Evolutionary conservation across 2,113 vertebrate species (phyloP).

Genomic region (Pseudorhombus dupliciocellatus): DNA sequence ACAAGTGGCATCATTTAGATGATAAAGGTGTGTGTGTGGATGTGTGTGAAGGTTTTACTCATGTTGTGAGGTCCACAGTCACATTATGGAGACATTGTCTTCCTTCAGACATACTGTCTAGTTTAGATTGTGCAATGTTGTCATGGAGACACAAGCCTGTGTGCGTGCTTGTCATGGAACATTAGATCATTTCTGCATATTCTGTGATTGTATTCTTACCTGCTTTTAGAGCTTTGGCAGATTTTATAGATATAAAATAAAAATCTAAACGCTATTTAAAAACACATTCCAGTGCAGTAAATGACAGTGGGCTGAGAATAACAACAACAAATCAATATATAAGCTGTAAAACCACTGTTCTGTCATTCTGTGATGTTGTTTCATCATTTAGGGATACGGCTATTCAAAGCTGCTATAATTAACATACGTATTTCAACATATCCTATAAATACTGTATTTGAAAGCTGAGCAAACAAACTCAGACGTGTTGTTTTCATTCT

Average conservation of each 20-base stretch:
- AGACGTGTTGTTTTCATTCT: not conserved
- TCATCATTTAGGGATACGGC: not conserved
- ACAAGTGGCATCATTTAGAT: slow-evolving; percentile 1
- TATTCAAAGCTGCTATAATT: slow-evolving; percentile 8
- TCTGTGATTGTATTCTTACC: not conserved
- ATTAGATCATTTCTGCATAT: not conserved
- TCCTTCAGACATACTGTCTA: no score
- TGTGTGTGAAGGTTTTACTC: not conserved
- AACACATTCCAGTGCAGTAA: not conserved
- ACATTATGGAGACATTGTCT: not conserved
- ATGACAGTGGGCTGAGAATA: no score
- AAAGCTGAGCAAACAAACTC: not conserved
- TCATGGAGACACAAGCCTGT: no score
- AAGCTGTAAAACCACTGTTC: not conserved
- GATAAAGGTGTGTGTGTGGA: not conserved
- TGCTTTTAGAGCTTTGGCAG: not conserved
- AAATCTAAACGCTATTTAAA: not conserved
- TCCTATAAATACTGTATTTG: not conserved
- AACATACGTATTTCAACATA: not conserved
- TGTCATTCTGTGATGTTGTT: not conserved
- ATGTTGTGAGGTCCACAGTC: no score
- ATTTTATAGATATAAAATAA: not conserved
- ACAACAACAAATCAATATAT: not conserved
- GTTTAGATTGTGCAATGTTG: no score
- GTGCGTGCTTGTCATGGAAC: not conserved